Conservation (phyloP, 1,140 invertebrate genomes). For the Andrena cerasifolii region DNA sequence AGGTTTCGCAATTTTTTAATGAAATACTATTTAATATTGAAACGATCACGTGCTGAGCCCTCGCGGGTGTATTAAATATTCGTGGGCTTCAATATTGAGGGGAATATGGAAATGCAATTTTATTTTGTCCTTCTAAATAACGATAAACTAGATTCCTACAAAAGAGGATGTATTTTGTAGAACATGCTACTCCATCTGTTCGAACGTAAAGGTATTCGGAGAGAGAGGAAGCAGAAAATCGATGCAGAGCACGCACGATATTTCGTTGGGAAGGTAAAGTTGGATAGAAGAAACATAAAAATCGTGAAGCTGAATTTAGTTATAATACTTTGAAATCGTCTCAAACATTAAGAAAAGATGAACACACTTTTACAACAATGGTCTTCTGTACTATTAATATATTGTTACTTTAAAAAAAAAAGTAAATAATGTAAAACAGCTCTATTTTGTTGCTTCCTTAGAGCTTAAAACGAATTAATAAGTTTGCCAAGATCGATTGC, state of each 20-base stretch:
- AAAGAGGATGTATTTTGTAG: background rate
- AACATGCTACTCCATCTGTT: conserved; percentile 51
- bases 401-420: background rate
- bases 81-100: background rate
- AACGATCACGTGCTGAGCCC: background rate
- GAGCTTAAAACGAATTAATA: background rate
- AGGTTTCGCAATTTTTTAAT: background rate
- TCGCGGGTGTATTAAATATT: background rate
- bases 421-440: background rate
- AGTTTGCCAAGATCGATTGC: background rate
- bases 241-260: conserved; percentile 4
- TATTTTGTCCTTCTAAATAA: background rate
- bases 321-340: background rate
- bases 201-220: background rate
- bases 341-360: background rate
- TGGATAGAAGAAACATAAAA: background rate
- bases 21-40: background rate
- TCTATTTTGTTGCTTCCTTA: background rate
- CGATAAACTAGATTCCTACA: conserved; percentile 54
- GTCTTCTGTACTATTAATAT: background rate
- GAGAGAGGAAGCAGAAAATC: conserved; percentile 28
- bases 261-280: background rate
- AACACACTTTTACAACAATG: background rate
- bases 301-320: background rate
- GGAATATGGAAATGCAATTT: background rate